Evolutionary conservation across 2,888 invertebrate genomes (phyloP).

Genomic region (Drosophila prostipennis): DNA sequence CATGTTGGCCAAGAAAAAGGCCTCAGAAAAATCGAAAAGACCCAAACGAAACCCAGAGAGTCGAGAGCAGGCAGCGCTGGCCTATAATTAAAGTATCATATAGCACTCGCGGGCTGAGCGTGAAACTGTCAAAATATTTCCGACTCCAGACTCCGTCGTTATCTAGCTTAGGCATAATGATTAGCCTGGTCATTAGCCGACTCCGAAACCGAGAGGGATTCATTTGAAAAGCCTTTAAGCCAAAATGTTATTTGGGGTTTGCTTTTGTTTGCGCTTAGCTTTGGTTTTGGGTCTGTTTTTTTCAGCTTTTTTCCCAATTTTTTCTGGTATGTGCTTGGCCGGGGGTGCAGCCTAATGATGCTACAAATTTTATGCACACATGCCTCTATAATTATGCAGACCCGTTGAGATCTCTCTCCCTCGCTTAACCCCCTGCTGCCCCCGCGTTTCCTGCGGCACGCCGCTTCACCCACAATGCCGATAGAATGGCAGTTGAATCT

Average conservation of each 20-base stretch:
- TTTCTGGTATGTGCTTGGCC: conserved; percentile 54
- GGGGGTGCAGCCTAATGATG: conserved; percentile 78
- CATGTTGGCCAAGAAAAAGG: conserved; percentile 21
- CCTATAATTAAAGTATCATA: conserved; percentile 79
- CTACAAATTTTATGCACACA: conserved; percentile 76
- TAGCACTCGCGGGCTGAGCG: conserved; percentile 77
- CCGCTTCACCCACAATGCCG: conserved; percentile 39
- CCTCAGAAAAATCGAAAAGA: conserved; percentile 5
- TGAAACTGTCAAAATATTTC: conserved; percentile 79
- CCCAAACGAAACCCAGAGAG: conserved; percentile 14
- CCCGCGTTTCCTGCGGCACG: conserved; percentile 21
- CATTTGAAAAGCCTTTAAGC: conserved; percentile 77
- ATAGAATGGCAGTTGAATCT: conserved; percentile 5
- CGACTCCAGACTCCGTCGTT: conserved; percentile 59
- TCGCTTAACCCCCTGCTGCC: neutral
- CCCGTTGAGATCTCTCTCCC: conserved; percentile 30
- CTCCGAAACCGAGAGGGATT: conserved; percentile 56
- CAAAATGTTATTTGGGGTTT: conserved; percentile 65
- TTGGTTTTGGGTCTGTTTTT: conserved; percentile 5
- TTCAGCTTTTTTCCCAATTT: neutral
- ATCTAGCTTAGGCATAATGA: conserved; percentile 73
- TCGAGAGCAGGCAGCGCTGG: conserved; percentile 39
- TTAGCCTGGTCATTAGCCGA: conserved; percentile 76
- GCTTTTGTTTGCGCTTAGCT: conserved; percentile 5
- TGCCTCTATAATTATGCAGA: conserved; percentile 51